Base-by-base conservation (phyloP, 2,888 invertebrate genomes). In the Pimpla rufipes region DNA sequence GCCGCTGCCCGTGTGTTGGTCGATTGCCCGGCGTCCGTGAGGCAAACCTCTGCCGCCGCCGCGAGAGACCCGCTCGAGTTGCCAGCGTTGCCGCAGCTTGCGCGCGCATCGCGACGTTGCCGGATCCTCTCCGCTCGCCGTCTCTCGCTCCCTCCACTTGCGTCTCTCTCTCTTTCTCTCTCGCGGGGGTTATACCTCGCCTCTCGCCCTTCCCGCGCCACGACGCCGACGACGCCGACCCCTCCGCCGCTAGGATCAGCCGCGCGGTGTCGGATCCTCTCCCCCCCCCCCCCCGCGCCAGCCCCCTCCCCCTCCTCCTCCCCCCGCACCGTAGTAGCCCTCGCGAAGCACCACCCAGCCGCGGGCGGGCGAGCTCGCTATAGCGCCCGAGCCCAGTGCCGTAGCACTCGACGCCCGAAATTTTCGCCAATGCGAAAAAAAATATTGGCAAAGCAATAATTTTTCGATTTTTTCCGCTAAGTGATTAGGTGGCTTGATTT, bases 21-120 rank as follows among this genome's bases (percentile, higher is more conserved):
- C 91, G 91, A 91, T 91, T 86, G 89, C 87, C 86, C 86, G 85
- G 87, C 87, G 89, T 90, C 88, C 90, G 88, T 91, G 91, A 90
- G 88, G 86, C 86, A 64, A 79, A 74, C 81, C 79, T 87, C 85
- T 67, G 40, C 79, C 5, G 29, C 29, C 5, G 29, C 29, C 5
- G 40, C 79, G 78, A 76, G 81, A 76, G 70, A 78, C 2, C 50
- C 70, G 77, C 67, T 71, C 86, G 52, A 62, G 40, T 37, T 18
- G 37, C 18, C 62, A 62, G 57, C 71, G 84, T 86, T 87, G 87
- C 84, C 87, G 79, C 37, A 71, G 64, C 37, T 47, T 10, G 40
- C 70, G 62, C 73, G 76, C 76, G 78, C 74, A 75, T 85, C 64
- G 86, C 91, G 83, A 84, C 84, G 90, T 91, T 91, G 91, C 90